Conservation (phyloP, 2,888 invertebrate genomes). For the Cordylochernes scorpioides region DNA sequence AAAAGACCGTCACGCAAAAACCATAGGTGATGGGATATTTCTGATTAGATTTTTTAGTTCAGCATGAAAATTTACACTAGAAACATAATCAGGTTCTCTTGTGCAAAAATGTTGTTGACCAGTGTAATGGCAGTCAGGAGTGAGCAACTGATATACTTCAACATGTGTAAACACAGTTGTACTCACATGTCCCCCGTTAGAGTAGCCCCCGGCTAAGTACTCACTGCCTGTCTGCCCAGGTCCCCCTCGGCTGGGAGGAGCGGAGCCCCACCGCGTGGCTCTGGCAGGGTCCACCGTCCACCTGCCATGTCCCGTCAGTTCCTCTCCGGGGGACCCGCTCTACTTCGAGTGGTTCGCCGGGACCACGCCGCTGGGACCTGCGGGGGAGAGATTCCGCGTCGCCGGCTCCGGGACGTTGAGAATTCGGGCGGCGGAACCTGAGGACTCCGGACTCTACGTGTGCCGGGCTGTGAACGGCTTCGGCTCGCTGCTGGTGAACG, state of each 20-base stretch:
- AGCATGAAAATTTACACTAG: too few relatives aligned
- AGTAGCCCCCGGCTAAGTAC: too few relatives aligned
- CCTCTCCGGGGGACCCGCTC: conserved; percentile 10
- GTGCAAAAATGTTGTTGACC: too few relatives aligned
- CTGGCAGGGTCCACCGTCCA: conserved; percentile 8
- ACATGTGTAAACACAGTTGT: too few relatives aligned
- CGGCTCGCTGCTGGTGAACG: conserved; percentile 9
- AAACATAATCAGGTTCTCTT: too few relatives aligned
- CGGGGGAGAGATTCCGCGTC: conserved; percentile 8
- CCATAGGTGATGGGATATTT: too few relatives aligned
- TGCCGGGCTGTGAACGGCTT: conserved; percentile 13
- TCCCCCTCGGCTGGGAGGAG: conserved; percentile 9
- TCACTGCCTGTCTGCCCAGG: too few relatives aligned
- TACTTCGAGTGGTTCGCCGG: conserved; percentile 11
- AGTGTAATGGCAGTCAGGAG: too few relatives aligned
- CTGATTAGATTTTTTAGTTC: too few relatives aligned
- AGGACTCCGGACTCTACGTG: conserved; percentile 11
- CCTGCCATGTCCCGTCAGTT: conserved; percentile 11
- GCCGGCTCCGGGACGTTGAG: conserved; percentile 9
- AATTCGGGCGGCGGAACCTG: conserved; percentile 9
- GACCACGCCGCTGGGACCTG: conserved; percentile 6
- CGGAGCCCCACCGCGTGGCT: conserved; percentile 7
- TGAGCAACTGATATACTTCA: too few relatives aligned
- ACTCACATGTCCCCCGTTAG: too few relatives aligned
- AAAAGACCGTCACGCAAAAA: too few relatives aligned